phyloP scores from a whole-genome alignment of 2,888 invertebrate species.

The Chrysolina haemoptera region DNA sequence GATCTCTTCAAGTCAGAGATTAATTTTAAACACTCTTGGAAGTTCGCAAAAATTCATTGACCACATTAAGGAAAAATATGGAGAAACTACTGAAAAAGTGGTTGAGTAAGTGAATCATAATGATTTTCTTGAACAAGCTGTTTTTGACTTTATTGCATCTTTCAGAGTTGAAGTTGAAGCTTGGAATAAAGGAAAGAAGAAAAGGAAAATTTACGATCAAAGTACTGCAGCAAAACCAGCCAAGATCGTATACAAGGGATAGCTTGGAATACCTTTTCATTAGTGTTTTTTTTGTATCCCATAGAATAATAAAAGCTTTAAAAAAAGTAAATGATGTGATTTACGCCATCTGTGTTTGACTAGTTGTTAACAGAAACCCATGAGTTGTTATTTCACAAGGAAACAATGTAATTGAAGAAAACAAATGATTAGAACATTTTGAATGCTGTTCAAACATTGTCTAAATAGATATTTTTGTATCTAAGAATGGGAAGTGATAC shows the following conservation, averaged over 20 bases:
- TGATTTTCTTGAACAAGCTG: slow-evolving; percentile 24
- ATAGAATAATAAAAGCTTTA: no score
- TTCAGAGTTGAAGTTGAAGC: slow-evolving; percentile 50
- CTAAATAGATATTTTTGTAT: no score
- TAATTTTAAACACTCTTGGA: slow-evolving; percentile 57
- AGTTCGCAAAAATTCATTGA: slow-evolving; percentile 54
- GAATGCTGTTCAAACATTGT: no score
- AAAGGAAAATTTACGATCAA: slow-evolving; percentile 47
- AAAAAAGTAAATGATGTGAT: no score
- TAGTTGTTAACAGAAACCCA: no score
- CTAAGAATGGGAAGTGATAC: no score
- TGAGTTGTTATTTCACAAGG: no score
- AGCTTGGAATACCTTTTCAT: slow-evolving; percentile 10
- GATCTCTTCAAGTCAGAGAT: slow-evolving; percentile 44
- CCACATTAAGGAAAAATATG: slow-evolving; percentile 54
- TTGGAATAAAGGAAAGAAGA: slow-evolving; percentile 51
- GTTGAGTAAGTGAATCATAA: slow-evolving; percentile 46
- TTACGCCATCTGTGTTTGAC: no score
- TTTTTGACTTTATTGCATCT: slow-evolving; percentile 37
- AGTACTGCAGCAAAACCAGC: slow-evolving; percentile 41
- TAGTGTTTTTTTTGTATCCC: not conserved
- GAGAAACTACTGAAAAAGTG: slow-evolving; percentile 50
- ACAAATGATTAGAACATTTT: no score
- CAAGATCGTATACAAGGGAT: slow-evolving; percentile 34
- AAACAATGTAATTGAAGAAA: no score